Evolutionary conservation across 2,113 vertebrate species (phyloP).

Genomic region (Bubo blakistoni): DNA sequence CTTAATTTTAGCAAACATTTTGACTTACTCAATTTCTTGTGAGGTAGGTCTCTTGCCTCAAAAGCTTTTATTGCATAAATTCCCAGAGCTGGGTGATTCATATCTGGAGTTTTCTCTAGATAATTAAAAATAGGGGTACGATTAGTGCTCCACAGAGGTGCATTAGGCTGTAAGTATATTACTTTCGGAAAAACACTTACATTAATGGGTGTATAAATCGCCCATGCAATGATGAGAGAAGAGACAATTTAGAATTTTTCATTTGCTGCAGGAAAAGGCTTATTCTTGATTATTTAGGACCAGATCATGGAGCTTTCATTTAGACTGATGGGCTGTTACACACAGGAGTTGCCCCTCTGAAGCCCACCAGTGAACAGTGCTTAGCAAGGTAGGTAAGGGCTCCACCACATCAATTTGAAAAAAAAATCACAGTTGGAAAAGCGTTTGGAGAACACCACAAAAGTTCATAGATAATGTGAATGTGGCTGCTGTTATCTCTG

Average conservation of each 20-base stretch:
- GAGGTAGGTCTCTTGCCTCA: background rate
- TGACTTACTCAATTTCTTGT: background rate
- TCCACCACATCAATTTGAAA: background rate
- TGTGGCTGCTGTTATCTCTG: background rate
- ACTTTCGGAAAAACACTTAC: constrained; percentile 49
- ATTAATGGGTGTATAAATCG: constrained; percentile 53
- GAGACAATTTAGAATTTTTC: constrained; percentile 23
- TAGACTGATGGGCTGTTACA: background rate
- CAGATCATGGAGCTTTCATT: background rate
- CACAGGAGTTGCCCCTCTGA: background rate
- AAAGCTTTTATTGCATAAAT: constrained; percentile 53
- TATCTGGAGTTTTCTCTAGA: constrained; percentile 49
- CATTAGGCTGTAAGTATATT: constrained; percentile 44
- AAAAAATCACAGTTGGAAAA: background rate
- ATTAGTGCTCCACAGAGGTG: constrained; percentile 51
- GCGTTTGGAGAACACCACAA: background rate
- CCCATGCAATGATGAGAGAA: constrained; percentile 19
- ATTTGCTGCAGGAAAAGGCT: background rate
- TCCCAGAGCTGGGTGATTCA: constrained; percentile 17
- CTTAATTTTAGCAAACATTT: constrained; percentile 17
- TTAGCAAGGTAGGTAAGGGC: background rate
- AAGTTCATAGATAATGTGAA: background rate
- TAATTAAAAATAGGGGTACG: constrained; percentile 41
- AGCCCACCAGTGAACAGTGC: background rate
- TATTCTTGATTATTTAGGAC: background rate